Base-by-base conservation (phyloP, 1,140 invertebrate genomes). In the Steinernema feltiae region DNA sequence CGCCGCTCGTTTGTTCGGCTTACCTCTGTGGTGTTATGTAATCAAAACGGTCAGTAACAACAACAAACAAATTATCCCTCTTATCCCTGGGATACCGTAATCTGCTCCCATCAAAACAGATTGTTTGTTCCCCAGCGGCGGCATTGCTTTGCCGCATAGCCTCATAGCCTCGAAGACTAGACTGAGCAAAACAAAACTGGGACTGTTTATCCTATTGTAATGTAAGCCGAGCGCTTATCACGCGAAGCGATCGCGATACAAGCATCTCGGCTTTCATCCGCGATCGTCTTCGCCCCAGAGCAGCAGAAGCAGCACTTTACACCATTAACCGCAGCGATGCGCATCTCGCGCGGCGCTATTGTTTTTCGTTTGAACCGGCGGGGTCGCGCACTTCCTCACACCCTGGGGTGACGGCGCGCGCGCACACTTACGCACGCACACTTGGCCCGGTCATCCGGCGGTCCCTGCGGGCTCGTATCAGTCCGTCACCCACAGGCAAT, bases 201-300 rank as follows among this genome's bases (percentile, higher is more conserved):
- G 53, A 63, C 53, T 63, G 53, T 63, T 63, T 63, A 63, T 63
- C 53, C 53, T 63, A 63, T 63, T 63, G 53, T 63, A 63, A 15
- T n/a, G 53, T 27, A 63, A 63, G 15, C 12, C 15, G 24, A 7
- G 53, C 53, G 53, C 53, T 63, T 63, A 63, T 63, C 53, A 17
- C 24, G 15, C 24, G 7, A 18, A 63, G 7, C 15, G 53, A 63
- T 63, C 53, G 53, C n/a, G n/a, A n/a, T 63, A 63, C 53, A 63
- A 63, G 53, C 53, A 63, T 63, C 53, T 63, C 53, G 53, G 15
- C 53, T 63, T 63, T 27, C 53, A 15, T 27, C 15, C 53, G 24
- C 24, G 7, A 63, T 21, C 15, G 15, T 27, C 15, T 15, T 3
- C 53, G 3, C 12, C 24, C 12, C 15, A 3, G 53, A n/a, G n/a